phyloP scores from a whole-genome alignment of 2,888 invertebrate genomes.

The Tenthredo mesomela region DNA sequence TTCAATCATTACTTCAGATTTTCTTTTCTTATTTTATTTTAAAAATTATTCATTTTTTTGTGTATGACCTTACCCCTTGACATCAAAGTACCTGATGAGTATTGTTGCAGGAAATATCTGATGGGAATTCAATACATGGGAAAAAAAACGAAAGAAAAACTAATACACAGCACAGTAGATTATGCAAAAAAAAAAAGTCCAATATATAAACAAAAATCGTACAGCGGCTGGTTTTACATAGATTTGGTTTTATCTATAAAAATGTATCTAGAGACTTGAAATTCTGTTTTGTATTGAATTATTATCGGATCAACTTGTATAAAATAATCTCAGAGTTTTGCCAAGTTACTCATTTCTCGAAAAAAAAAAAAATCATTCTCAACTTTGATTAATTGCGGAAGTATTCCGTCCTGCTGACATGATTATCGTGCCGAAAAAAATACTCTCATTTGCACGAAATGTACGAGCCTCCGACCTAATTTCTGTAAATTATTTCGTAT shows the following conservation, averaged over 20 bases:
- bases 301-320: neutral
- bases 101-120: neutral
- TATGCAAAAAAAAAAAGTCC: neutral
- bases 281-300: neutral
- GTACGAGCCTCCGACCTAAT: too few species aligned
- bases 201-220: neutral
- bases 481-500: too few species aligned
- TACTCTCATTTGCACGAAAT: too few species aligned
- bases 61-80: neutral
- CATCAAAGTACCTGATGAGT: conserved; percentile 36
- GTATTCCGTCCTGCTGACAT: neutral
- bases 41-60: neutral
- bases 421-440: neutral
- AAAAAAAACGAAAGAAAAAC: neutral
- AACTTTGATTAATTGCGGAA: neutral
- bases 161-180: neutral
- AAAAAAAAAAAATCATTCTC: neutral
- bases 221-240: neutral
- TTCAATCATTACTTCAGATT: conserved; percentile 5
- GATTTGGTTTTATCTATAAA: neutral
- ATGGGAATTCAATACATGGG: neutral
- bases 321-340: conserved; percentile 4
- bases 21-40: neutral
- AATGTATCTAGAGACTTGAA: neutral
- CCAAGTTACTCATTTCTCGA: neutral